Base-by-base conservation (phyloP, 2,113 vertebrate genomes). In the Oncorhynchus mykiss region DNA sequence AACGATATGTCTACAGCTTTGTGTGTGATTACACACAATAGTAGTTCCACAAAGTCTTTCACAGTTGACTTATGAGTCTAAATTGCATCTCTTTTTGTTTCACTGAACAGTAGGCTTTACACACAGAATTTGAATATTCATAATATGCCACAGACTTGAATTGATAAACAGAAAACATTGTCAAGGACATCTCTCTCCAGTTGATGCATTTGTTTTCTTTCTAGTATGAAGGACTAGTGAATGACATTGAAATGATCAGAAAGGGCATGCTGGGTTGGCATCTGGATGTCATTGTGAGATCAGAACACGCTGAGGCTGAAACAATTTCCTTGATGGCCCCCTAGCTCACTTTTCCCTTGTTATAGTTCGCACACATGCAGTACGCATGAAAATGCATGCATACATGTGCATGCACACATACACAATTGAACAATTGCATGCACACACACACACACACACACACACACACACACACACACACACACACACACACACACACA, bases 271-370 rank as follows among this genome's bases (percentile, higher is more conserved):
- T 67, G 81, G 79, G 75, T 80, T 78, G 57, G 77, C 80, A 87
- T 87, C 78, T 87, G 84, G 88, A 86, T 85, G 84, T 73, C 81
- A 84, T 49, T 86, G 86, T 85, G 77, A 84, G 79, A 11, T 45
- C 39, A 12, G 62, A 70, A 79, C 83, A 78, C 14, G 22, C 29
- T 67, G 71, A 73, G 18, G 45, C 77, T 72, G 67, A 71, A 79
- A 69, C 24, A 7, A 74, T 62, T 82, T 68, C 78, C 29, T 77
- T 24, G 45, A 71, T 51, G 70, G 51, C 49, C 66, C 45, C 22
- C 67, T 25, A 72, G 22, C 59, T 70, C 13, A n/a, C n/a, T 25
- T 25, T 25, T 13, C 45, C 51, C 71, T 59, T 27, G 9, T 45
- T 45, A 11, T 45, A 45, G 39, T 45, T 45, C 39, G 8, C 39